phyloP scores from a whole-genome alignment of 2,797 vertebrate genomes.

The Pachyuromys duprasi region DNA sequence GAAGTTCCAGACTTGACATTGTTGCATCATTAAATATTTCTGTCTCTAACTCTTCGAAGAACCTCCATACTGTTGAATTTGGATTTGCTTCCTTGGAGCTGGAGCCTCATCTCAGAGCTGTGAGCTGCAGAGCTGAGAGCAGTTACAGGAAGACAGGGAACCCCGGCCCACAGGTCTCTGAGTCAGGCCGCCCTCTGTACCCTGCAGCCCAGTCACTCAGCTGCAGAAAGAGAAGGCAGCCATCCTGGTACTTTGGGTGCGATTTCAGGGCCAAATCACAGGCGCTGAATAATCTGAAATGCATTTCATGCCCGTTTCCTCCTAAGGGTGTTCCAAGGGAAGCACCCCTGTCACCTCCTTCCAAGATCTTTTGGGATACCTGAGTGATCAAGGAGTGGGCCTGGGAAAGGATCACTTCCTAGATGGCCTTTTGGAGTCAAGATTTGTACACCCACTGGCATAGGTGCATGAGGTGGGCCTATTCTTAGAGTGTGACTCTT shows the following conservation, averaged over 20 bases:
- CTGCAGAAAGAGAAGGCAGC: neutral
- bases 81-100: neutral
- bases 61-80: neutral
- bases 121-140: neutral
- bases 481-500: neutral
- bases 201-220: neutral
- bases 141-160: neutral
- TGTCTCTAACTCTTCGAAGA: neutral
- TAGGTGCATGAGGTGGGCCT: neutral
- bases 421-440: neutral
- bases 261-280: neutral
- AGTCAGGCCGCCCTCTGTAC: neutral
- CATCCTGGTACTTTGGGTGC: neutral
- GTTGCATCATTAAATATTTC: neutral
- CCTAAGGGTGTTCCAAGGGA: neutral
- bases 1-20: neutral
- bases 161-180: neutral
- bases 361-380: slow-evolving; percentile 39
- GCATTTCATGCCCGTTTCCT: neutral
- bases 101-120: neutral
- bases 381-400: neutral
- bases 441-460: neutral
- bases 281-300: neutral
- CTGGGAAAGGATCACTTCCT: neutral
- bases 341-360: slow-evolving; percentile 8